Evolutionary conservation across 30 jellyfish, hydroid and myxozoan species (phyloP), one percentile per base, ranked within the genome.

Genomic region (Rhopilema esculentum): DNA sequence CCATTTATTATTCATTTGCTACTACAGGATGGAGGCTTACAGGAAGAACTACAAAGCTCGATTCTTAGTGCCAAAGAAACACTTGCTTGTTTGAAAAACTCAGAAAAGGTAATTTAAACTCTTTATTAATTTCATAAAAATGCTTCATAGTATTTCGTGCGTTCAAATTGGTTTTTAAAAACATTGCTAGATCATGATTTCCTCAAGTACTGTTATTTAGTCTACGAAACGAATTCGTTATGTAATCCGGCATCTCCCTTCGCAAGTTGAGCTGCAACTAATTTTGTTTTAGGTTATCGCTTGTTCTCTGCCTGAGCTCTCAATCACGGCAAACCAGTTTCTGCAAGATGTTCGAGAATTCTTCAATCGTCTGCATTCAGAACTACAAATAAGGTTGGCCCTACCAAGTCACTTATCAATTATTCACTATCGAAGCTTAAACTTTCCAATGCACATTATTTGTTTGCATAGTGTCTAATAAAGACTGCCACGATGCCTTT

Each of bases 311-410:
- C 97, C 97, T 4, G 97, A 85, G 48, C 72, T 82, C 65, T 69
- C 92, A 18, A 69, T 72, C 40, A 75, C 66, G 7, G 91, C 92
- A 4, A 83, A 91, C 75, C 82, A 52, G 49, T 31, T 91, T 61
- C 49, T 70, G 50, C 92, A 88, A 32, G 91, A 84, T 62, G 83
- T 91, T 28, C 90, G 81, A 25, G 66, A 32, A 26, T 64, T 71
- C 52, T 91, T 91, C 63, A 69, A 29, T 24, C 69, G 73, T n/a
- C 19, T 84, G 61, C 97, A 91, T 53, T 66, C 95, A 0, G 27
- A 77, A 12, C 88, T 91, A 12, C 95, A 75, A 50, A 91, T 82
- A 66, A 84, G 97, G 97, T 91, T 33, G 8, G 50, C 26, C 67
- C 48, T 69, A 9, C 24, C 32, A 28, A 33, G 20, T 40, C 6